A percentile compares a stretch with the other conserved stretches of the same genome.
phyloP scores from a whole-genome alignment of 1,140 invertebrate genomes.

The Drosophila burlai region DNA sequence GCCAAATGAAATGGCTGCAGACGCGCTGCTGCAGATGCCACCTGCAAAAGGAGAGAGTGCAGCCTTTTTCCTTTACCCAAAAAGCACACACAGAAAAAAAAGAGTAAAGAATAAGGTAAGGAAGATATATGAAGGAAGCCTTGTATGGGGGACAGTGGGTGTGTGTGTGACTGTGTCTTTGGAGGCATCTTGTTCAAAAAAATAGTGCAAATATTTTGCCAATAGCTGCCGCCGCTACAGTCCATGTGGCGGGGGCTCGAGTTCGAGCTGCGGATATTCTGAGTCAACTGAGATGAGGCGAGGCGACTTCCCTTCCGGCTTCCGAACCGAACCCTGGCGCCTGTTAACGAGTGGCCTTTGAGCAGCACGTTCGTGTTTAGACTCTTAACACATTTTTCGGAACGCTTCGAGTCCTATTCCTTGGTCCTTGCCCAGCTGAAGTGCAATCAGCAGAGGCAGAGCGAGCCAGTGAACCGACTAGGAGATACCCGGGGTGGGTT shows the following conservation, averaged over 20 bases:
- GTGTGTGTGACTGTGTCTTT: background rate
- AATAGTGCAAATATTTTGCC: slow-evolving; percentile 78
- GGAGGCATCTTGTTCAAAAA: slow-evolving; percentile 58
- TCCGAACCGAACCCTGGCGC: slow-evolving; percentile 9
- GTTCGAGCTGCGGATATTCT: slow-evolving; percentile 15
- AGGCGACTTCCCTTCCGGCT: background rate
- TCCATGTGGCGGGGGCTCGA: slow-evolving; percentile 10
- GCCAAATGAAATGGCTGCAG: slow-evolving; percentile 78
- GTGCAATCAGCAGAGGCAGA: slow-evolving; percentile 61
- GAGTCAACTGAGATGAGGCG: slow-evolving; percentile 26
- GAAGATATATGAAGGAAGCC: slow-evolving; percentile 13
- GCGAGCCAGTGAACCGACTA: background rate
- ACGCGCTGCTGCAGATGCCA: slow-evolving; percentile 49
- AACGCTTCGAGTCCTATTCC: slow-evolving; percentile 43
- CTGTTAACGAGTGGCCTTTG: slow-evolving; percentile 79
- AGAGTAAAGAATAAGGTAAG: background rate
- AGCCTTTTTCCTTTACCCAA: slow-evolving; percentile 3
- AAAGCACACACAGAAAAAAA: background rate
- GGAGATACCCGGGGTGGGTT: background rate
- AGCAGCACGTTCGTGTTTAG: slow-evolving; percentile 81
- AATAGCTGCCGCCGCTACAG: slow-evolving; percentile 38
- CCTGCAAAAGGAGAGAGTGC: slow-evolving; percentile 30
- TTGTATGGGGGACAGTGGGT: slow-evolving; percentile 22
- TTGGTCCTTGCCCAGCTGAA: slow-evolving; percentile 42
- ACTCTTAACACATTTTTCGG: slow-evolving; percentile 80